Evolutionary conservation across 2,113 vertebrate genomes (phyloP).

Genomic region (Toxotes chatareus): DNA sequence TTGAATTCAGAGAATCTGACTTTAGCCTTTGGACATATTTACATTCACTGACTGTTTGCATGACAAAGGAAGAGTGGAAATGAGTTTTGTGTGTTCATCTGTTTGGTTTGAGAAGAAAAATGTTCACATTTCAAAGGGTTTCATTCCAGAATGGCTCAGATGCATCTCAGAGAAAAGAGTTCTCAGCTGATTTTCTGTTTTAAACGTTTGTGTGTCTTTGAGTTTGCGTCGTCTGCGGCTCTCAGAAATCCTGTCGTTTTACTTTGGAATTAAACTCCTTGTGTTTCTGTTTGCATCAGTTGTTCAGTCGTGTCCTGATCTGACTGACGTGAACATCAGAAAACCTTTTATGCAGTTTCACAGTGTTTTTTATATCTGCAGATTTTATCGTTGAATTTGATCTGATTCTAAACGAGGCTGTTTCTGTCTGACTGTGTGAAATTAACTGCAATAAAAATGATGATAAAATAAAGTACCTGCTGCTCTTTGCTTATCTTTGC

Average conservation of each 20-base stretch:
- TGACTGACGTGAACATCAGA: background rate
- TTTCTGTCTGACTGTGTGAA: slow-evolving; percentile 42
- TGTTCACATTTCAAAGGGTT: background rate
- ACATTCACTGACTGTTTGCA: background rate
- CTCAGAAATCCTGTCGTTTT: background rate
- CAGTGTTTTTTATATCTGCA: slow-evolving; percentile 26
- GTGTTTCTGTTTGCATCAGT: background rate
- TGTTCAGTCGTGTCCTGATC: background rate
- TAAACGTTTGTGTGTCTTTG: no score
- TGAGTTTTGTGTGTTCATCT: slow-evolving; percentile 7
- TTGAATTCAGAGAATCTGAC: background rate
- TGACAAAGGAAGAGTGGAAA: background rate
- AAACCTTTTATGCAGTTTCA: slow-evolving; percentile 5
- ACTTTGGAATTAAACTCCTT: background rate
- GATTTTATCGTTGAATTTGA: slow-evolving; percentile 42
- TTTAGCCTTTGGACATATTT: background rate
- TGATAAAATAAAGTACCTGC: background rate
- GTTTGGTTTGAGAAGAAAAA: background rate
- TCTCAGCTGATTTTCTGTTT: background rate
- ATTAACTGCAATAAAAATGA: slow-evolving; percentile 54
- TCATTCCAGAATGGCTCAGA: background rate
- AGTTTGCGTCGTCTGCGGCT: no score
- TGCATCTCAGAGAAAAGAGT: background rate
- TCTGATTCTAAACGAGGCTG: slow-evolving; percentile 4
- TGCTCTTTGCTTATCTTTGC: background rate